Conservation (phyloP, 2,113 vertebrate genomes). For the Zosterops hypoxanthus region DNA sequence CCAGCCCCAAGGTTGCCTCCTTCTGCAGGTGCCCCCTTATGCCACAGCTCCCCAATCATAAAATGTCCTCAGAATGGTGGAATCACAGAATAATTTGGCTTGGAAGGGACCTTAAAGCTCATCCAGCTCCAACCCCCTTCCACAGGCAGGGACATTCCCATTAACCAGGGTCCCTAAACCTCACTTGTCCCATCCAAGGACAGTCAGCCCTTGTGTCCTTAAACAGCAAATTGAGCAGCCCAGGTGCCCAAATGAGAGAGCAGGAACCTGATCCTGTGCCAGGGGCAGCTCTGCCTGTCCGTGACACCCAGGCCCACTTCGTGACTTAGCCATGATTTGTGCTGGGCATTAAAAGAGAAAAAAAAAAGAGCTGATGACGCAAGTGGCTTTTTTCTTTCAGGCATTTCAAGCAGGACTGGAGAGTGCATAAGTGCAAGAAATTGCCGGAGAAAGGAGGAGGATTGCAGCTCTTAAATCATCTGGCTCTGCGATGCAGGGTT, state of each 20-base stretch:
- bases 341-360: background rate
- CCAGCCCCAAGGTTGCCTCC: background rate
- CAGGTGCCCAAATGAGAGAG: background rate
- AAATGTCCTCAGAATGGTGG: background rate
- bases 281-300: background rate
- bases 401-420: background rate
- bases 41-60: fast-evolving
- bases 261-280: background rate
- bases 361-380: background rate
- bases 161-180: background rate
- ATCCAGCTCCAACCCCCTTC: background rate
- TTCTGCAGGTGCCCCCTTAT: fast-evolving
- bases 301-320: background rate
- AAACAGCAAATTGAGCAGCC: background rate
- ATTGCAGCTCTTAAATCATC: background rate
- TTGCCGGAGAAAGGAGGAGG: background rate
- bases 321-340: background rate
- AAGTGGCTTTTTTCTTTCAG: constrained; percentile 13
- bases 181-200: background rate
- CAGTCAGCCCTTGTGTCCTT: background rate
- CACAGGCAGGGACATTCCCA: background rate
- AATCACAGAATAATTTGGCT: background rate
- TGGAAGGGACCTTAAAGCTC: background rate
- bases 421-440: constrained; percentile 4
- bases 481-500: background rate